Conservation (phyloP, 2,888 invertebrate genomes). For the Entomobrya multifasciata region DNA sequence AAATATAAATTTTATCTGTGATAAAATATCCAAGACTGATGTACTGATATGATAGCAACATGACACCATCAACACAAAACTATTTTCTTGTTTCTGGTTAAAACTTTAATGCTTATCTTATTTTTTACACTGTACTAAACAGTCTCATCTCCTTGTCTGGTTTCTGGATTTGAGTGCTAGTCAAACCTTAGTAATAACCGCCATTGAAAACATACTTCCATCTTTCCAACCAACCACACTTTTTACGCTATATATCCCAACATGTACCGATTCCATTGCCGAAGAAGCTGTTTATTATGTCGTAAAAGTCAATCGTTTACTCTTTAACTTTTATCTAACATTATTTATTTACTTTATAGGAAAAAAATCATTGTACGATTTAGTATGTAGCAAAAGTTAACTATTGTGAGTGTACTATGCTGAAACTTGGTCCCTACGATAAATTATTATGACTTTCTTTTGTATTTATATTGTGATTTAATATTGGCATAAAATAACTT, state of each 20-base stretch:
- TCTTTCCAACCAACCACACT: no score
- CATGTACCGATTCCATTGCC: constrained; percentile 39
- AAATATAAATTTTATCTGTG: no score
- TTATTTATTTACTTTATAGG: constrained; percentile 54
- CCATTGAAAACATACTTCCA: background rate
- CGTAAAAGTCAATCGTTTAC: constrained; percentile 68
- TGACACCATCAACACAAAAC: constrained; percentile 30
- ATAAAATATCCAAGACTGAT: constrained; percentile 23
- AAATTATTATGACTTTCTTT: constrained; percentile 52
- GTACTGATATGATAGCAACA: constrained; percentile 26
- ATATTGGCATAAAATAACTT: constrained; percentile 33
- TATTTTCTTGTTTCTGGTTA: constrained; percentile 7
- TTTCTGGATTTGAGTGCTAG: background rate
- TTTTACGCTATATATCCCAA: no score
- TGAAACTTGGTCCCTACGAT: background rate
- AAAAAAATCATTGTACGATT: constrained; percentile 13
- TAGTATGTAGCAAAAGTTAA: background rate
- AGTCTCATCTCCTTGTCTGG: background rate
- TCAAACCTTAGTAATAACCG: background rate
- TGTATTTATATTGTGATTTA: constrained; percentile 35
- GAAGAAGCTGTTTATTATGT: constrained; percentile 59
- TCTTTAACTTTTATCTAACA: constrained; percentile 56
- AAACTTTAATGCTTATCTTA: background rate
- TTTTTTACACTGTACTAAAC: background rate
- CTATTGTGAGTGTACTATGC: background rate